phyloP scores from a whole-genome alignment of 2,888 invertebrate species.

The Atethmia centrago region DNA sequence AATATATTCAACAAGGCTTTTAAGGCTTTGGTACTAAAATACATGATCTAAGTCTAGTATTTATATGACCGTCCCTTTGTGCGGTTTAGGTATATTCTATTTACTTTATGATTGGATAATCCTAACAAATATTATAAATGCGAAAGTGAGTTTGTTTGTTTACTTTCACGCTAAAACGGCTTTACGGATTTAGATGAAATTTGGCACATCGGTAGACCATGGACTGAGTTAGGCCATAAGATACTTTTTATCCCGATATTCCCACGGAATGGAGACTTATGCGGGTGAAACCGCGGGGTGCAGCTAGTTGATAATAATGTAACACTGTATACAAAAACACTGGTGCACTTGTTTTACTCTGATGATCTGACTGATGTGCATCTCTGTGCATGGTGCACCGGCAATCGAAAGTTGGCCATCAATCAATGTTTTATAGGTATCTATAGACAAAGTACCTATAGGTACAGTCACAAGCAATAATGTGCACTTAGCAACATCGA shows the following conservation, averaged over 20 bases:
- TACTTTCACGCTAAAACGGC: no score
- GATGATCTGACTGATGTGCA: background rate
- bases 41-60: background rate
- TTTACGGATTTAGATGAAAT: no score
- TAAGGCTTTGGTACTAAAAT: background rate
- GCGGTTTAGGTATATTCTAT: background rate
- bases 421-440: no score
- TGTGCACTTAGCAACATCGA: background rate
- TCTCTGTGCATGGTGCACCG: background rate
- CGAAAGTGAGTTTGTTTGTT: no score
- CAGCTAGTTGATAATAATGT: background rate
- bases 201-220: no score
- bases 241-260: no score
- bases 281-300: no score
- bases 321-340: background rate
- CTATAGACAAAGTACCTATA: background rate
- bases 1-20: conserved; percentile 17
- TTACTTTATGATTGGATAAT: background rate
- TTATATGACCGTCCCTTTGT: no score
- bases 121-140: no score
- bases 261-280: no score
- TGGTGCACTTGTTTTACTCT: background rate
- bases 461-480: background rate
- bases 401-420: no score
- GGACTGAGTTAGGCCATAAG: no score